Base-by-base conservation (phyloP, 2,113 vertebrate genomes). In the Tenrec ecaudatus region DNA sequence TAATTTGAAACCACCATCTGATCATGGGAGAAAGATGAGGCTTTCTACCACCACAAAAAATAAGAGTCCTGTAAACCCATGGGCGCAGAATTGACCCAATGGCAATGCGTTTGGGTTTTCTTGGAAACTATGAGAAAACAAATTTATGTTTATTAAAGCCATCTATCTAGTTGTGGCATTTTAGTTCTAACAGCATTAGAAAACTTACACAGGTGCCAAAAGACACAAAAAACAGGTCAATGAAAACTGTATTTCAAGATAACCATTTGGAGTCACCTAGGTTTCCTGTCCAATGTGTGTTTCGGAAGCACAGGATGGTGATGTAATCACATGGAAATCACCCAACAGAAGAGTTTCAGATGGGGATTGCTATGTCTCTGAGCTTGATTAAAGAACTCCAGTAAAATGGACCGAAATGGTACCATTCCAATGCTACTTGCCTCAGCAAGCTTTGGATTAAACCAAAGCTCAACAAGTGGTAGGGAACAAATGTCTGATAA, bases 331-430 rank as follows among this genome's bases (percentile, higher is more conserved):
- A 12, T 3, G 10, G 71, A 2, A 60, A 14, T 43, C 29, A 76
- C 43, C 25, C 23, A 64, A 27, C 0, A 2, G 5, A 78, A 92
- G 57, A 82, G 14, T 29, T 81, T n/a, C 10, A 15, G 4, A 15
- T 68, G 8, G 4, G 3, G 4, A 0, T 76, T 33, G 14, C 5
- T 15, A 9, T 6, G 6, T 20, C 66, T 81, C 57, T 87, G 40
- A n/a, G 78, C 4, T 20, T 0, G 7, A 12, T 3, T 71, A 25
- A 84, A 29, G 36, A 79, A 2, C 29, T 64, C n/a, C 36, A 57
- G 23, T 4, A 69, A 10, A 69, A 23, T 7, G 11, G 68, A 8
- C 1, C 8, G 1, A 10, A 12, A 17, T 0, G 31, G 17, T 2
- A 40, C 88, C 8, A 2, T 3, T n/a, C 5, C 20, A 3, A 3